Evolutionary conservation across 2,888 invertebrate genomes (phyloP), one percentile per base, ranked within the genome.

Genomic region (Apamea crenata): DNA sequence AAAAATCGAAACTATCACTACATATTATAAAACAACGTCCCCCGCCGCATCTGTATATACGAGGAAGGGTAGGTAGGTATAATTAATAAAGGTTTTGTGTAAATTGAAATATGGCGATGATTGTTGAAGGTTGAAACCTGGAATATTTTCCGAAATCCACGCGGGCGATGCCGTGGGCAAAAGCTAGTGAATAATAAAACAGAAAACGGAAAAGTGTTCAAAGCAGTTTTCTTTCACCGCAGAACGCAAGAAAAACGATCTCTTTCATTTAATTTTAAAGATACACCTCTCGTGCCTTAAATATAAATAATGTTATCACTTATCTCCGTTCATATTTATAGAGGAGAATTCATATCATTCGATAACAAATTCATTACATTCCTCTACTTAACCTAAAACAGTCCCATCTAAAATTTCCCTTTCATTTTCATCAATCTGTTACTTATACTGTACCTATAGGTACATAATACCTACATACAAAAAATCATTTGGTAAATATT

Each of bases 321-420:
- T 83, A 85, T 75, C 81, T 47, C 21, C 18, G 53, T 81, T 61
- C 3, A 44, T 76, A 25, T 70, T 56, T 81, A 69, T 3, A 66
- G 14, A 78, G 5, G 1, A 32, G 32, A 25, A 83, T 83, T 44
- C 0, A 36, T 25, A 18, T 53, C 29, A 68, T n/a, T 44, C 25
- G 36, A 69, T 74, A 83, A 36, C 68, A 82, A 56, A 16, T 50
- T 63, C 66, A 4, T 56, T 36, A 12, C 16, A 47, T 25, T 63
- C 40, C 6, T 25, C 16, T 18, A 73, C 50, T 32, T 83, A 85
- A 85, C 85, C 81, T 85, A 69, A 56, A 84, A 75, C 14, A 8
- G 29, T 61, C 0, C 0, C 14, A 25, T 32, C 2, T 8, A 40
- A 14, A 25, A 16, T 0, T 50, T 3, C 21, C 44, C 56, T 67